Evolutionary conservation across 2,888 invertebrate genomes (phyloP), one percentile per base, ranked within the genome.

Genomic region (Melieria crassipennis): DNA sequence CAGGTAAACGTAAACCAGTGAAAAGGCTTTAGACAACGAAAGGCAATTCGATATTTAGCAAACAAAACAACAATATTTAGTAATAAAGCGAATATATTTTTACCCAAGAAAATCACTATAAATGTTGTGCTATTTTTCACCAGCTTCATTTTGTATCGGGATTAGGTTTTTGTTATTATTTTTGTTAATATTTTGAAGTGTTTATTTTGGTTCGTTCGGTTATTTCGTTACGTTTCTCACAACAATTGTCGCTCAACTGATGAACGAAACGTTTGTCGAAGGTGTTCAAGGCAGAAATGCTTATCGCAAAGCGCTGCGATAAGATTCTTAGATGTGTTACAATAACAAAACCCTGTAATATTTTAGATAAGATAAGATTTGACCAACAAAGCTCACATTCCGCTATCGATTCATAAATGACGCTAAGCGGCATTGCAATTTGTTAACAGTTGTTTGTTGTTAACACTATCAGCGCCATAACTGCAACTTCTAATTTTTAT

Each of bases 71-170:
- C 65, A 43, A n/a, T 42, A 11, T 43, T n/a, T 16, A 16, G 7
- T 10, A n/a, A 47, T 42, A 61, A 13, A 69, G 42, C 30, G 30
- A 5, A 65, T 62, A 55, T 10, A 47, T 5, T 73, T 73, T 78
- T 84, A 84, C 84, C 82, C 67, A 84, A 73, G 72, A 82, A 79
- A 69, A 84, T 81, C 78, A 84, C 76, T 76, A 84, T 77, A 70
- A 80, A 83, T 60, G 84, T 80, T 67, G 82, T 79, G 56, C 69
- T 79, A 73, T 80, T 82, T 74, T 81, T 84, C 46, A 78, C 60
- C 75, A 79, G 76, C 76, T 80, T 81, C 83, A 83, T 84, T 79
- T 80, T 78, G 42, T 45, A 55, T 57, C n/a, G 4, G 30, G 30
- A 30, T 30, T 30, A 1, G 30, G 30, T 30, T 30, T 30, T 30